Evolutionary conservation across 2,113 vertebrate species (phyloP).

Genomic region (Sander vitreus): DNA sequence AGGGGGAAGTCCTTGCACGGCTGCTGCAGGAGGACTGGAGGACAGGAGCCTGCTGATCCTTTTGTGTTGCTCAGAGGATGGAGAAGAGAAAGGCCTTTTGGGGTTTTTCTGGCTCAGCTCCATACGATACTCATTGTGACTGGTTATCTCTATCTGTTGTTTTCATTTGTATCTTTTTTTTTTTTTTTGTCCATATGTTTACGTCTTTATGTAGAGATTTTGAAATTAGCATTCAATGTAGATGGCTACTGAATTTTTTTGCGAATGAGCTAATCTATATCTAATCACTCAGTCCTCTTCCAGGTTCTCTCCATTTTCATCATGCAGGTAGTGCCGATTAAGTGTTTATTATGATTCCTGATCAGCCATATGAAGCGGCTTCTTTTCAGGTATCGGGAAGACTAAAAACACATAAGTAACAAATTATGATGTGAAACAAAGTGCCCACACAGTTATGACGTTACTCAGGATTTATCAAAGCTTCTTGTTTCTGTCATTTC

Average conservation of each 20-base stretch:
- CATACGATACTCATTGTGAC: constrained; percentile 44
- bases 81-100: constrained; percentile 49
- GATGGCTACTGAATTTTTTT: constrained; percentile 23
- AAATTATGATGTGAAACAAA: constrained; percentile 23
- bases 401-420: constrained; percentile 4
- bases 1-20: constrained; percentile 14
- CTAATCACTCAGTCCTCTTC: constrained; percentile 23
- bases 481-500: constrained; percentile 16
- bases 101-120: constrained; percentile 32
- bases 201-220: constrained; percentile 49
- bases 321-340: constrained; percentile 1
- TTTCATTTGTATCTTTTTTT: constrained; percentile 44
- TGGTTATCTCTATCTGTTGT: constrained; percentile 37
- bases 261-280: background rate
- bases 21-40: constrained; percentile 42
- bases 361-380: background rate
- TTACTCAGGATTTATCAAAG: constrained; percentile 60
- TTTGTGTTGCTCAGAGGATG: constrained; percentile 36
- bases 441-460: constrained; percentile 16
- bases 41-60: constrained; percentile 38
- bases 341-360: too few species aligned
- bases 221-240: constrained; percentile 42
- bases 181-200: constrained; percentile 68
- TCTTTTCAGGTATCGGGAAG: constrained; percentile 4
- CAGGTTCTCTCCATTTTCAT: constrained; percentile 25